A percentile compares a stretch with the other conserved stretches of the same genome.
phyloP scores from a whole-genome alignment of 2,113 vertebrate genomes.

The Opisthocomus hoazin region DNA sequence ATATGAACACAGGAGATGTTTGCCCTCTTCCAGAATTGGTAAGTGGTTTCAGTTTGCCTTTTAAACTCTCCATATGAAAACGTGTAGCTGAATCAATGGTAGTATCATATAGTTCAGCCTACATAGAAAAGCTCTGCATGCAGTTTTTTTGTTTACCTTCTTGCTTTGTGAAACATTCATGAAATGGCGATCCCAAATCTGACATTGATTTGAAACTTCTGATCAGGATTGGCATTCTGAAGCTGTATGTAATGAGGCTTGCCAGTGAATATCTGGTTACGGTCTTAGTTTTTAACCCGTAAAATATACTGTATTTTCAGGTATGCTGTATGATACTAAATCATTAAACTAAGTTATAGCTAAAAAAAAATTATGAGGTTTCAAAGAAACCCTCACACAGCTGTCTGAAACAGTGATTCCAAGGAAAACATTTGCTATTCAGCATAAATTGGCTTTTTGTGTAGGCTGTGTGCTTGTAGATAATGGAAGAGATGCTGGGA shows the following conservation, averaged over 20 bases:
- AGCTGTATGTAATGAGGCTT: background rate
- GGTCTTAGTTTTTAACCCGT: background rate
- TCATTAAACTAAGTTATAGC: background rate
- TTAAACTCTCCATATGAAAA: background rate
- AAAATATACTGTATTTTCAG: background rate
- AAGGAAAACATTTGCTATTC: background rate
- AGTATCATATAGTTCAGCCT: background rate
- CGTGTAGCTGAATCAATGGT: background rate
- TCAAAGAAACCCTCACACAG: background rate
- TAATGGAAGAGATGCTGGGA: background rate
- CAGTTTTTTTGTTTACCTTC: background rate
- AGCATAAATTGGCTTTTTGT: background rate
- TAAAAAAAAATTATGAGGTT: background rate
- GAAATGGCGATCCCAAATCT: background rate
- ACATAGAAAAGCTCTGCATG: background rate
- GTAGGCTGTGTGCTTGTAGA: background rate
- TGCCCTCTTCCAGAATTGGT: constrained; percentile 95
- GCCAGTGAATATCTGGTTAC: background rate
- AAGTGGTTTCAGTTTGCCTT: constrained; percentile 37
- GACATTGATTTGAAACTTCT: background rate
- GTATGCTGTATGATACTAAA: background rate
- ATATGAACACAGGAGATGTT: constrained; percentile 90
- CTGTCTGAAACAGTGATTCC: background rate
- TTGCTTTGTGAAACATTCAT: background rate
- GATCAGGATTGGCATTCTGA: background rate